These are phyloP conservation scores for Pygoscelis adeliae DNA, from an alignment of 2,113 vertebrate genomes.

Conservation along the genomic window DNA sequence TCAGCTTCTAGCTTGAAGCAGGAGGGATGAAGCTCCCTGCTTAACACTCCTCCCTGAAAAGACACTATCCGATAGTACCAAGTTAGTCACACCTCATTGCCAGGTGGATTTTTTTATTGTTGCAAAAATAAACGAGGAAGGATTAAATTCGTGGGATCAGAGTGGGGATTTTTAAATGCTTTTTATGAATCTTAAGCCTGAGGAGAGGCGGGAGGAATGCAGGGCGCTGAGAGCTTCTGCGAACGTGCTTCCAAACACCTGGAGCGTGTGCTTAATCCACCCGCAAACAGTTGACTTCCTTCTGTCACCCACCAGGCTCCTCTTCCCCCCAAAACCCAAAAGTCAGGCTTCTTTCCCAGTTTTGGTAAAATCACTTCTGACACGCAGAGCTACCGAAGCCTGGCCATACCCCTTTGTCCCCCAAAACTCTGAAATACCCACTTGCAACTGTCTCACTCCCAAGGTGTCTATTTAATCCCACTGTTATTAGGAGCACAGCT, in stretches of 20 bases:
- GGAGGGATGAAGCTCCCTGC: not conserved
- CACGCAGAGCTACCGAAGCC: not conserved
- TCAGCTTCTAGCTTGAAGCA: not conserved
- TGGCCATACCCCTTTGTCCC: not conserved
- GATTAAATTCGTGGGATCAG: not conserved
- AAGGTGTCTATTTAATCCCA: constrained; percentile 38
- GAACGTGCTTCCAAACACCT: not conserved
- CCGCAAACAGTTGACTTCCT: constrained; percentile 12
- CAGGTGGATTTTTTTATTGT: not conserved
- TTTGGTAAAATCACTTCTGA: not conserved
- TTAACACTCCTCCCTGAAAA: not conserved
- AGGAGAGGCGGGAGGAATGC: constrained; percentile 25
- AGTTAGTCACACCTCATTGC: not conserved
- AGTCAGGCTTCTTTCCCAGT: not conserved
- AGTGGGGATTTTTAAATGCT: not conserved
- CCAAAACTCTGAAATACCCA: not conserved
- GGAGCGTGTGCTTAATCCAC: not conserved
- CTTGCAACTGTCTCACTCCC: not conserved
- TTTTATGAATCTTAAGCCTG: not conserved
- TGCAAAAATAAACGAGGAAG: not conserved
- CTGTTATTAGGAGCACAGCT: not conserved
- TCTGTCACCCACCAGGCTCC: not conserved
- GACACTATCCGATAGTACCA: not conserved
- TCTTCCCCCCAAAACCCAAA: not conserved
- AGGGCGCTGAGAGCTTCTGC: not conserved